Evolutionary conservation across 2,113 vertebrate genomes (phyloP).

Genomic region (Ivindomyrus marchei): DNA sequence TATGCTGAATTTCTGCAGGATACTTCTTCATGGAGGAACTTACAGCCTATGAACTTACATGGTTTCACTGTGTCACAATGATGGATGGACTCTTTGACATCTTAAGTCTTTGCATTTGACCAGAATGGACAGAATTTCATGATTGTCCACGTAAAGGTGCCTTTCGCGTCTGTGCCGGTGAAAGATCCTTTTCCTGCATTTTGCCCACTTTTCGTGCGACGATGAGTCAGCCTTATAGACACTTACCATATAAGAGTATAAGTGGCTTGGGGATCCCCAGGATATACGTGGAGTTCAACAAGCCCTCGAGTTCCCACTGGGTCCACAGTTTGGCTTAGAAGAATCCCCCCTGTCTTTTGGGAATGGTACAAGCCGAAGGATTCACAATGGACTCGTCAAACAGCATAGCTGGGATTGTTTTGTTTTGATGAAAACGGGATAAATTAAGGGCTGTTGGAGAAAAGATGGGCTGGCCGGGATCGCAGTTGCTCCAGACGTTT

Average conservation of each 20-base stretch:
- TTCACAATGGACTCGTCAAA: neutral
- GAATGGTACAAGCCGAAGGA: neutral
- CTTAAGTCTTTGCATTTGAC: slow-evolving; percentile 61
- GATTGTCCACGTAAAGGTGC: slow-evolving; percentile 68
- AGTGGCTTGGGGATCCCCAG: slow-evolving; percentile 49
- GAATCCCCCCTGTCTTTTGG: neutral
- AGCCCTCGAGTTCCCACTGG: neutral
- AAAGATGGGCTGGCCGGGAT: neutral
- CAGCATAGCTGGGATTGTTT: neutral
- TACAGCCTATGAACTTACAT: slow-evolving; percentile 35
- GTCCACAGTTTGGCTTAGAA: neutral
- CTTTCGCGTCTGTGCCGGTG: slow-evolving; percentile 46
- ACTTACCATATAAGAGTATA: slow-evolving; percentile 41
- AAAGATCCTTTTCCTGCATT: slow-evolving; percentile 26
- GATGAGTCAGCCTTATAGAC: slow-evolving; percentile 23
- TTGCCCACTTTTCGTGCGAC: slow-evolving; percentile 33
- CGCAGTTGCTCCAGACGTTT: neutral
- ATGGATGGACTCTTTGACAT: slow-evolving; percentile 67
- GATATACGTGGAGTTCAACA: slow-evolving; percentile 39
- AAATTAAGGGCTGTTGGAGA: neutral
- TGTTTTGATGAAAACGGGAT: neutral
- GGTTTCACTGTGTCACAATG: slow-evolving; percentile 70
- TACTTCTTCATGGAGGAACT: slow-evolving; percentile 10
- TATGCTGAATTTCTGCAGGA: slow-evolving; percentile 36
- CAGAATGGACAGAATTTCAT: slow-evolving; percentile 75